Percentiles rank a stretch among this genome's conserved stretches.
Evolutionary conservation across 1,140 invertebrate species (phyloP).

Genomic region (Drosophila sechellia): DNA sequence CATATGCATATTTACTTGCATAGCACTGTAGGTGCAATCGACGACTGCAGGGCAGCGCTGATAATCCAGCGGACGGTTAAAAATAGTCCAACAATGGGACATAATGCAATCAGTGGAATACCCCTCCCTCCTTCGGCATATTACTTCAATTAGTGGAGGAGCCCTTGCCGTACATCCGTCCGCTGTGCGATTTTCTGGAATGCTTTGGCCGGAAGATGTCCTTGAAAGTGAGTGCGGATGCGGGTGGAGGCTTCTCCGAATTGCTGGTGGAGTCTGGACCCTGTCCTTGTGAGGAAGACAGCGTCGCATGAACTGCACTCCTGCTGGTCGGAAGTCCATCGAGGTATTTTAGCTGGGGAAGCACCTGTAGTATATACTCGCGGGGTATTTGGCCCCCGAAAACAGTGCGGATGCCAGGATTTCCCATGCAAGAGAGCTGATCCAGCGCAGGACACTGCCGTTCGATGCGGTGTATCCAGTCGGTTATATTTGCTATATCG

Average conservation of each 20-base stretch:
- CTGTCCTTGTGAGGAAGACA: constrained; percentile 51
- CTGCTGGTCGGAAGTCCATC: constrained; percentile 49
- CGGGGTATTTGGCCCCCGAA: constrained; percentile 44
- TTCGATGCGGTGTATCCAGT: constrained; percentile 78
- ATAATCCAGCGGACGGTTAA: constrained; percentile 56
- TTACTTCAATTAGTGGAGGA: constrained; percentile 69
- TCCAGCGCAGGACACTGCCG: constrained; percentile 69
- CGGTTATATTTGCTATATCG: constrained; percentile 71
- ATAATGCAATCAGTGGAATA: constrained; percentile 30
- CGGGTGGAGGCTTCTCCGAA: constrained; percentile 51
- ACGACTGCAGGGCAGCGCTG: constrained; percentile 57
- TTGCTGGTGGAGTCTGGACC: constrained; percentile 61
- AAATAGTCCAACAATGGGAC: constrained; percentile 58
- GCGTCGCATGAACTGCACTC: constrained; percentile 10
- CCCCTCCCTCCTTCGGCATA: constrained; percentile 2
- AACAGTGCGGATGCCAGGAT: constrained; percentile 62
- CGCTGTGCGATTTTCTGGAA: constrained; percentile 35
- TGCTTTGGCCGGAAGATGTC: constrained; percentile 65
- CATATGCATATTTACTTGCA: constrained; percentile 38
- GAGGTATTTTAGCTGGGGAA: constrained; percentile 66
- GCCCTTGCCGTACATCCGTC: constrained; percentile 46
- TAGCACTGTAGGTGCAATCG: constrained; percentile 58
- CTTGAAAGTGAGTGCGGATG: constrained; percentile 60
- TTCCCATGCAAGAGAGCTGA: constrained; percentile 80
- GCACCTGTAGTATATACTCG: constrained; percentile 64